phyloP scores from a whole-genome alignment of 1,140 invertebrate genomes.

The Myzus persicae region DNA sequence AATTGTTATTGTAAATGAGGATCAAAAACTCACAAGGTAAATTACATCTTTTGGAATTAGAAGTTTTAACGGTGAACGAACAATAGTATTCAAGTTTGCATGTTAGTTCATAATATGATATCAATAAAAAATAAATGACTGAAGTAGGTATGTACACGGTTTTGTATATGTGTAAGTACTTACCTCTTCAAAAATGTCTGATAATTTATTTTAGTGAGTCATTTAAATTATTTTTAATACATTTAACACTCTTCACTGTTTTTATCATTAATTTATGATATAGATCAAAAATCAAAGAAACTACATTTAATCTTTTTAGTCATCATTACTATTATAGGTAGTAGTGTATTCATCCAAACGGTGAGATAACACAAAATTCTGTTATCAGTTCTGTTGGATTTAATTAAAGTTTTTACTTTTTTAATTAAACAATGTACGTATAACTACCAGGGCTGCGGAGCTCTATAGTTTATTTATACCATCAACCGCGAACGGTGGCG shows the following conservation, averaged over 20 bases:
- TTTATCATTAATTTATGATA: background rate
- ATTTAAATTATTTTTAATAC: too few species aligned
- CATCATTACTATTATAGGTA: too few species aligned
- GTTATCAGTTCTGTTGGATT: constrained; percentile 18
- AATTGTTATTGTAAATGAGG: background rate
- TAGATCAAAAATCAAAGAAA: background rate
- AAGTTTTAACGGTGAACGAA: background rate
- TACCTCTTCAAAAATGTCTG: too few species aligned
- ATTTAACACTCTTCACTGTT: too few species aligned
- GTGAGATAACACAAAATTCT: background rate
- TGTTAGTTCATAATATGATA: background rate
- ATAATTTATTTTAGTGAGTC: too few species aligned
- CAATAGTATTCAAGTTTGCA: background rate
- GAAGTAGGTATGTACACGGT: background rate
- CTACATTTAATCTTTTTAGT: background rate
- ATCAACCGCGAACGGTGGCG: background rate
- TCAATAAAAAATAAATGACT: background rate
- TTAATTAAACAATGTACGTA: constrained; percentile 55
- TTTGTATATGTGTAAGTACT: background rate
- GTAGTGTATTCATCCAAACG: background rate
- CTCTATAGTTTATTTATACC: constrained; percentile 11
- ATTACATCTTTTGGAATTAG: background rate
- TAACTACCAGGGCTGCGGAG: background rate
- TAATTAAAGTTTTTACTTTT: constrained; percentile 55
- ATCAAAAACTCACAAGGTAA: background rate